Percentiles rank a stretch among this genome's conserved stretches.
These are phyloP conservation scores for Antechinus flavipes DNA, from an alignment of 2,113 vertebrate genomes.

Conservation along the genomic window DNA sequence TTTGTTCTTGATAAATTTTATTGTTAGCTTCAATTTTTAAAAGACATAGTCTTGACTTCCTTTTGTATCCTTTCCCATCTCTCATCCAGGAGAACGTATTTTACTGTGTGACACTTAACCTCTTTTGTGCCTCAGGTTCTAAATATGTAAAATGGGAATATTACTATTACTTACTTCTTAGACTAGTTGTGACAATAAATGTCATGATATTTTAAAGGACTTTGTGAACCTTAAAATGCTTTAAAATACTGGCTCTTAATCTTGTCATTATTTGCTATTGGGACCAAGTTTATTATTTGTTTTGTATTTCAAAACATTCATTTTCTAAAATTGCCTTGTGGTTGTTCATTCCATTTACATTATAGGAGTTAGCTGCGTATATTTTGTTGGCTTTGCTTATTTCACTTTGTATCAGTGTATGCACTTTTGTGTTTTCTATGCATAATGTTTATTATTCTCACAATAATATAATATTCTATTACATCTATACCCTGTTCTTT, in stretches of 20 bases:
- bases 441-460: neutral
- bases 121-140: neutral
- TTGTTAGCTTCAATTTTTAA: neutral
- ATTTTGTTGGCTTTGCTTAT: neutral
- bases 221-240: neutral
- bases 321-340: neutral
- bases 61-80: neutral
- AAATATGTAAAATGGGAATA: neutral
- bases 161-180: neutral
- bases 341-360: neutral
- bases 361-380: neutral
- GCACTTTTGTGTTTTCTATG: neutral
- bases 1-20: neutral
- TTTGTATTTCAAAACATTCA: neutral
- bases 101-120: neutral
- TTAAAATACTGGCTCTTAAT: neutral
- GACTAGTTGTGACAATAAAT: neutral
- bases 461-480: neutral
- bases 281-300: neutral
- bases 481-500: neutral
- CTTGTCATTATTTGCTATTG: neutral
- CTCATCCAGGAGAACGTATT: neutral
- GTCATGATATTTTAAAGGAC: neutral
- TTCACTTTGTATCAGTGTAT: neutral
- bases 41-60: neutral